Base-by-base conservation (phyloP, 2,113 vertebrate species). In the Ranitomeya imitator region DNA sequence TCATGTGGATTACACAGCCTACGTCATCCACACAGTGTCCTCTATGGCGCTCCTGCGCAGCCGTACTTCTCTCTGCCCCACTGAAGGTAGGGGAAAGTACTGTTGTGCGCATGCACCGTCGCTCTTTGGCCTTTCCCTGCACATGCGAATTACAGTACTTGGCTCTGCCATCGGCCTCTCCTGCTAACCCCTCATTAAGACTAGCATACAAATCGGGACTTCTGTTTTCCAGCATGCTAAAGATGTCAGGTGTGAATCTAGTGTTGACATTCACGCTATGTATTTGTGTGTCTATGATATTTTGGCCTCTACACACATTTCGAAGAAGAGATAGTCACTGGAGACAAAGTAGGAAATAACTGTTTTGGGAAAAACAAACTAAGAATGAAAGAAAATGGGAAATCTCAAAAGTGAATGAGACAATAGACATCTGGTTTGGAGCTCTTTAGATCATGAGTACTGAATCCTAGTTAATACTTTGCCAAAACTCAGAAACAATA, bases 361-460 rank as follows among this genome's bases (percentile, higher is more conserved):
- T 88, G 69, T 73, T 78, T 55, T 85, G 23, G 60, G 23, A 79
- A 13, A 83, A 51, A 55, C 73, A 85, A 74, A 88, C 31, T 67
- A 84, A 88, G 80, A 31, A 52, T 51, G 11, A 85, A 89, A 63
- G 80, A 83, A 88, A 77, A n/a, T 84, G 67, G 18, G n/a, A 78
- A 76, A 57, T 73, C 19, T 69, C 26, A 59, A 77, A 89, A 18
- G 73, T 52, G 26, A 31, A 54, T 26, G n/a, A 84, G 21, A 69
- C 37, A 2, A 84, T 55, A 51, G 10, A 84, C 87, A 89, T 89
- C 87, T 89, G 87, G 82, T 67, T 67, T 89, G 37, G 60, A 84
- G 81, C 57, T 26, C 23, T 54, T 83, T 18, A 59, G 65, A 45
- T 81, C 51, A 81, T 52, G 11, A 60, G 86, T 21, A 78, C 60